Base-by-base conservation (phyloP, 2,797 vertebrate species). In the Sarcoramphus papa region DNA sequence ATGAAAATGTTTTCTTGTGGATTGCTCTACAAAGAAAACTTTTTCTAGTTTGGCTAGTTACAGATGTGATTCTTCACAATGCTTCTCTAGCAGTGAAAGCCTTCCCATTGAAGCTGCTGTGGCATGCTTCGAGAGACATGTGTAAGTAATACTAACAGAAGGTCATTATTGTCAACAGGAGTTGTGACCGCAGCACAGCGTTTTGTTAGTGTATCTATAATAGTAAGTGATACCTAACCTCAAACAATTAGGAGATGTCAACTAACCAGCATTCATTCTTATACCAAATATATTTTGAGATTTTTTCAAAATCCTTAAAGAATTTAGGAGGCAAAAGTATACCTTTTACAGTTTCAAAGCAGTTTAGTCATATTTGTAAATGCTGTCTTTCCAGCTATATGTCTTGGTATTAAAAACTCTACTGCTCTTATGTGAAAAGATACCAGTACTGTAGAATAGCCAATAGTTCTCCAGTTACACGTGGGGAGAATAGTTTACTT, bases 41-140 rank as follows among this genome's bases (percentile, higher is more conserved):
- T 62, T 47, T 92, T 62, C 30, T 84, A 12, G 3, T 50, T 72
- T 81, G 47, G 2, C 10, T 62, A 51, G 6, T 53, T 72, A 45
- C 20, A 73, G n/a, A 9, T 22, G 2, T 53, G 50, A 63, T 47
- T 76, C 73, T 70, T 64, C 45, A 28, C n/a, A 86, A 12, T 51
- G 12, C 15, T 53, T 64, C 27, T 62, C 17, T 25, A 48, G 9
- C 27, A 74, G 5, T 45, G 64, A 70, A 76, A 85, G 15, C 5
- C 27, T 68, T 60, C 37, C 9, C 0, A 0, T 1, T 72, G 53
- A 78, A 86, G 20, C 6, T 23, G 2, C 13, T 54, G 30, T 40
- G 74, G 8, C n/a, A 12, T 45, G 57, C 48, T 81, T 50, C 68
- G 33, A 74, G 41, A 51, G 88, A 72, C 5, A 7, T 0, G 0